Evolutionary conservation across 2,888 invertebrate genomes (phyloP).

Genomic region (Acleris emargana): DNA sequence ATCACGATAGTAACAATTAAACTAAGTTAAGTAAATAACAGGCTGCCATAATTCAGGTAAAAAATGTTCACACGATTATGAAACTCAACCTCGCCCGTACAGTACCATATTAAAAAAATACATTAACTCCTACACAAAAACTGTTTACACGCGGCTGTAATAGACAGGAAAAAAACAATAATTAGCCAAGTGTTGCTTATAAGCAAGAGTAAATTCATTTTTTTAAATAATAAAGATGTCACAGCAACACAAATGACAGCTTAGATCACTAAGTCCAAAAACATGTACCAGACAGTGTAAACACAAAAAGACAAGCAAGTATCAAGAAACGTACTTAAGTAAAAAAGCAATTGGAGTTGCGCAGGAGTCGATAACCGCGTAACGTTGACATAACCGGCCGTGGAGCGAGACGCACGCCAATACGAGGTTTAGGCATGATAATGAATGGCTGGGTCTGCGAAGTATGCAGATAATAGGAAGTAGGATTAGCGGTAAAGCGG

Average conservation of each 20-base stretch:
- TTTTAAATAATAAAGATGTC: background rate
- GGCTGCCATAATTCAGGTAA: too few species aligned
- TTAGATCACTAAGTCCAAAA: background rate
- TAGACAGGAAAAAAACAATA: too few species aligned
- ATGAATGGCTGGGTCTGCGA: constrained; percentile 6
- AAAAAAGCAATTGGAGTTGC: constrained; percentile 13
- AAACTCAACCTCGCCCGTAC: too few species aligned
- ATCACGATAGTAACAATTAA: too few species aligned
- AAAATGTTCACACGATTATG: too few species aligned
- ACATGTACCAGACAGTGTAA: constrained; percentile 4
- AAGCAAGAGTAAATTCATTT: background rate
- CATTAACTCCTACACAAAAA: too few species aligned
- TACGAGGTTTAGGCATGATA: constrained; percentile 17
- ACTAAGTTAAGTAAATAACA: too few species aligned
- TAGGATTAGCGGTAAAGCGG: background rate
- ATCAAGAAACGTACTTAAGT: constrained; percentile 11
- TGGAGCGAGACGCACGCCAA: constrained; percentile 19
- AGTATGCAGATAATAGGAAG: constrained; percentile 23
- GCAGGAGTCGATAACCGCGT: constrained; percentile 36
- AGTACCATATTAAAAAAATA: too few species aligned
- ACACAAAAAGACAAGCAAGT: constrained; percentile 3
- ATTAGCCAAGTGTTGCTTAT: too few species aligned
- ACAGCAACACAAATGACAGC: too few species aligned
- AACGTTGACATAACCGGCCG: constrained; percentile 36
- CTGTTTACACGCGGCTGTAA: too few species aligned